These are phyloP conservation scores for Dasypus novemcinctus DNA, from an alignment of 2,113 vertebrate species.

Conservation along the genomic window DNA sequence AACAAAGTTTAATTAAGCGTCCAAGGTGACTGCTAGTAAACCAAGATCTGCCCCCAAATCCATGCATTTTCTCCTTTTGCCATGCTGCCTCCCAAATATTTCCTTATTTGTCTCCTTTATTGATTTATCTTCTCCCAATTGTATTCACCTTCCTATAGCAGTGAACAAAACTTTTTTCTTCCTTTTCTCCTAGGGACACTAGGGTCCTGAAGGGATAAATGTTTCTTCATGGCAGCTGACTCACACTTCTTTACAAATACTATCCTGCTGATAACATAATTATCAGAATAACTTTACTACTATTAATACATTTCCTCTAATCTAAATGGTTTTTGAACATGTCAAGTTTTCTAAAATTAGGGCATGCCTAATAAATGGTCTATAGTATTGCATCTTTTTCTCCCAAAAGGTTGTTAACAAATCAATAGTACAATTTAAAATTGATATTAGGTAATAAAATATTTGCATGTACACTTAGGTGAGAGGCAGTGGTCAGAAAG, in stretches of 20 bases:
- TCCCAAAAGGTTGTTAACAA: not conserved
- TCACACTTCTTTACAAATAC: not conserved
- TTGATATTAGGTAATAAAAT: not conserved
- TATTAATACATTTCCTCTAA: not conserved
- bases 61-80: not conserved
- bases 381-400: not conserved
- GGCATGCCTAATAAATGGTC: not conserved
- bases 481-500: not conserved
- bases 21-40: not conserved
- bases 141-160: not conserved
- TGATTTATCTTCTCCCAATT: constrained; percentile 16
- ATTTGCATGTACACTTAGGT: not conserved
- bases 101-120: not conserved
- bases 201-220: not conserved
- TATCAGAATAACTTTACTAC: not conserved
- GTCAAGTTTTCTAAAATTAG: not conserved
- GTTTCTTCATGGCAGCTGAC: not conserved
- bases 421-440: not conserved
- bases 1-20: not conserved
- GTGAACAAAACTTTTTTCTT: not conserved
- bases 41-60: not conserved
- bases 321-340: not conserved
- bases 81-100: not conserved
- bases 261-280: not conserved
- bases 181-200: not conserved